A percentile compares a stretch with the other conserved stretches of the same genome.
These are phyloP conservation scores for Limnodromus scolopaceus DNA, from an alignment of 2,797 vertebrate species.

Conservation along the genomic window DNA sequence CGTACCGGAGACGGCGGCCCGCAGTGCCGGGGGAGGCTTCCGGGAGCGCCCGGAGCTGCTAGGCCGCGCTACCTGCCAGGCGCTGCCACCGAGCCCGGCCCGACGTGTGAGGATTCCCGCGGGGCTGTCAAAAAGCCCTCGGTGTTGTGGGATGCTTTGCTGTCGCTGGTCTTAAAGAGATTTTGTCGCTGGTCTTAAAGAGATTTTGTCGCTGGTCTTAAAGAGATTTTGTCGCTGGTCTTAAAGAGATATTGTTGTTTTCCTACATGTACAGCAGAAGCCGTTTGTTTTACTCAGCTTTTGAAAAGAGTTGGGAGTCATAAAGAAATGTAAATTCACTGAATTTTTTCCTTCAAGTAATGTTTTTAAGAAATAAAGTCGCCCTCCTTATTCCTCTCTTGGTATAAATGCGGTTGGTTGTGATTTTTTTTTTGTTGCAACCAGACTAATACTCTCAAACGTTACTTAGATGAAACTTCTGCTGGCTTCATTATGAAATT, in stretches of 20 bases:
- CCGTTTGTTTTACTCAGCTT: fast-evolving
- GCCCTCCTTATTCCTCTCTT: fast-evolving
- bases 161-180: fast-evolving
- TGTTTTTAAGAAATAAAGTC: neutral
- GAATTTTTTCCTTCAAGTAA: neutral
- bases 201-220: neutral
- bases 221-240: too few relatives aligned
- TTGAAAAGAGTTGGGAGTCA: fast-evolving
- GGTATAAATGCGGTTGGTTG: fast-evolving
- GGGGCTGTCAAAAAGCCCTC: fast-evolving
- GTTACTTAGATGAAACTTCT: fast-evolving
- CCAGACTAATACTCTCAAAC: fast-evolving
- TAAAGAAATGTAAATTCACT: fast-evolving
- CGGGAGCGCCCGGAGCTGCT: too few relatives aligned
- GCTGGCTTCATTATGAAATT: fast-evolving
- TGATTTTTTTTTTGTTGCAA: fast-evolving
- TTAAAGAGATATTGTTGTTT: neutral
- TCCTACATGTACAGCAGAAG: fast-evolving
- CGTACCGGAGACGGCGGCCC: neutral
- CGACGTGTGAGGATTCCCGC: fast-evolving
- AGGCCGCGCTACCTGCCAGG: neutral
- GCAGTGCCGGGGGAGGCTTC: too few relatives aligned
- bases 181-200: fast-evolving
- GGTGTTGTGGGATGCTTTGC: fast-evolving
- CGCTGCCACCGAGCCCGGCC: neutral